Conservation (phyloP, 2,113 vertebrate genomes). For the Felis chaus region DNA sequence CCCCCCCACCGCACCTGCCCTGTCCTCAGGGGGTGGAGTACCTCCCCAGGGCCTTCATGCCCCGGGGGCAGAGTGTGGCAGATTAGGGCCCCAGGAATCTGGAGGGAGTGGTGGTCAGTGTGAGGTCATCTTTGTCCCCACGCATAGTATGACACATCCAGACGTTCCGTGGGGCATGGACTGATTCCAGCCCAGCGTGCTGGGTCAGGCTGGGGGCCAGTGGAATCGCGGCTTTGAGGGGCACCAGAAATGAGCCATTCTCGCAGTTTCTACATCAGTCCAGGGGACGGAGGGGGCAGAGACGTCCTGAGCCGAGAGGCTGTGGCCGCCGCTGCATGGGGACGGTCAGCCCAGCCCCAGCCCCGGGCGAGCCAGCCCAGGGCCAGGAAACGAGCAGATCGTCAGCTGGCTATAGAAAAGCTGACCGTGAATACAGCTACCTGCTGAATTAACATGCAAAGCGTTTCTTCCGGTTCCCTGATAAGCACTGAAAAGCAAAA, state of each 20-base stretch:
- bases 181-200: accelerated
- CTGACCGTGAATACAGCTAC: background rate
- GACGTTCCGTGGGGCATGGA: accelerated
- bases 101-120: accelerated
- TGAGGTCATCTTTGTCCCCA: background rate
- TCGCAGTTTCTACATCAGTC: accelerated
- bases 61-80: accelerated
- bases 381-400: background rate
- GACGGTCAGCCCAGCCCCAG: background rate
- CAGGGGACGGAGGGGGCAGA: accelerated
- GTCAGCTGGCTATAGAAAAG: background rate
- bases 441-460: slow-evolving; percentile 2
- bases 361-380: background rate
- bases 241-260: accelerated
- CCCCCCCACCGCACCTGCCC: accelerated
- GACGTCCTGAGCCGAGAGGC: background rate
- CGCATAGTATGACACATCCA: accelerated
- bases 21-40: accelerated
- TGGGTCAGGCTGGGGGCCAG: accelerated
- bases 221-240: accelerated
- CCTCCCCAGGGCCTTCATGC: accelerated
- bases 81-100: background rate
- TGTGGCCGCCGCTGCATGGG: background rate
- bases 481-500: slow-evolving; percentile 38
- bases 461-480: background rate